Evolutionary conservation across 2,888 invertebrate genomes (phyloP), one percentile per base, ranked within the genome.

Genomic region (Pollenia labialis): DNA sequence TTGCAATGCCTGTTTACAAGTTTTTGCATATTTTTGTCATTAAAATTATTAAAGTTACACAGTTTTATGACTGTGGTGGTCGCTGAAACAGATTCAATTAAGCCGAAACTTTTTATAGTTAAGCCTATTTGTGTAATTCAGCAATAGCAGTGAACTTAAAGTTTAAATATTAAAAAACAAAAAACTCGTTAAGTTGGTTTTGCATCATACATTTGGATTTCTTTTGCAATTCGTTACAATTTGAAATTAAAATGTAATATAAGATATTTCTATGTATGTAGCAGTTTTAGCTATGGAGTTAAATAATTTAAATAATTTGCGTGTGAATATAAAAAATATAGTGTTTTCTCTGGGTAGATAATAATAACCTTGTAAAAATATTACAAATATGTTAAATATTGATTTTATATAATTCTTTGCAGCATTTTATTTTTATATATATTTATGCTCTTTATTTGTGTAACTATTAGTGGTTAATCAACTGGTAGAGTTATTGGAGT

Each of bases 1-100:
- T 42, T 46, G 32, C 11, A 58, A 85, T n/a, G 69, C 62, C 40
- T 56, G 46, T 74, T 9, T 66, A 32, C 23, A 66, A 68, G 64
- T 71, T 87, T 87, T 84, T 84, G 77, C 84, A 87, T 84, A 87
- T 87, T 83, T 83, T 66, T 54, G 54, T 76, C 54, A 54, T 71
- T 58, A 71, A 71, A 46, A 60, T 84, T 58, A 52, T 48, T 60
- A 7, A 62, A 68, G 66, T 69, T 86, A 72, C 16, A 60, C 71
- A 74, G 58, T 75, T 82, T 75, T 52, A 58, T 68, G 16, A 9
- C 62, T 40, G 18, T 50, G 77, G 46, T 64, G 60, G 23, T 12
- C 58, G 14, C 18, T 66, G 23, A 12, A 42, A 18, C 50, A 42
- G 16, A 44, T 48, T 48, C n/a, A 18, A 46, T 82, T 4, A 50